Percentiles rank a stretch among this genome's conserved stretches.
Conservation (phyloP, 2,888 invertebrate species). For the Busseola fusca region DNA sequence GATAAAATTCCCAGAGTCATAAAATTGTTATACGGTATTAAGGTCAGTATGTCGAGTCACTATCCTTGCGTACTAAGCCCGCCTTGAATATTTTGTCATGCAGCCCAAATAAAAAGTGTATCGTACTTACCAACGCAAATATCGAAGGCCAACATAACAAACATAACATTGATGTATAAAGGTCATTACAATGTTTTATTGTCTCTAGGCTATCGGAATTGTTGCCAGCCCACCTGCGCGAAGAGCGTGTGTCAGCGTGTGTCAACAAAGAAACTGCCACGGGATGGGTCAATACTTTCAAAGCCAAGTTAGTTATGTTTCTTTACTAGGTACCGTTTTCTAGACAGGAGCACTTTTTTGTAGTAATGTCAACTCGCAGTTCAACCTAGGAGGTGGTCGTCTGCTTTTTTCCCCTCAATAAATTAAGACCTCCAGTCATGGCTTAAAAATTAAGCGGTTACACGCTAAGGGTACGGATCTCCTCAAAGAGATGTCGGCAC, state of each 20-base stretch:
- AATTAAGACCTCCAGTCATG: background rate
- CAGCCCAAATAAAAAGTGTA: constrained; percentile 36
- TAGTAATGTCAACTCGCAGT: background rate
- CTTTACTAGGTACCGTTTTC: background rate
- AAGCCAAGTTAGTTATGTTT: constrained; percentile 88
- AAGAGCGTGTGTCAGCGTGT: constrained; percentile 91
- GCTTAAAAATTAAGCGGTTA: background rate
- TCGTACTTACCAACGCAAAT: constrained; percentile 47
- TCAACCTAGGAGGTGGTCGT: background rate
- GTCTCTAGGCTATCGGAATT: constrained; percentile 89
- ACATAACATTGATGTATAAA: constrained; percentile 48
- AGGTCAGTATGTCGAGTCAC: constrained; percentile 8
- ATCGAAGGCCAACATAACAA: constrained; percentile 44
- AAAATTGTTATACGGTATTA: background rate
- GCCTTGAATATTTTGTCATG: constrained; percentile 25
- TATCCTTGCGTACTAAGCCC: constrained; percentile 15
- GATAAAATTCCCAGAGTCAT: background rate
- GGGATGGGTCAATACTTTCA: constrained; percentile 94
- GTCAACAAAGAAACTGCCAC: constrained; percentile 89
- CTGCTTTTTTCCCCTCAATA: background rate
- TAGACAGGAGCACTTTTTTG: background rate
- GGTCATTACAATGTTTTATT: constrained; percentile 50
- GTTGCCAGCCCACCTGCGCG: constrained; percentile 92
- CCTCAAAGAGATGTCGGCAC: no score
- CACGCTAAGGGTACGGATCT: background rate